Base-by-base conservation (phyloP, 2,797 vertebrate species). In the Carduelis carduelis region DNA sequence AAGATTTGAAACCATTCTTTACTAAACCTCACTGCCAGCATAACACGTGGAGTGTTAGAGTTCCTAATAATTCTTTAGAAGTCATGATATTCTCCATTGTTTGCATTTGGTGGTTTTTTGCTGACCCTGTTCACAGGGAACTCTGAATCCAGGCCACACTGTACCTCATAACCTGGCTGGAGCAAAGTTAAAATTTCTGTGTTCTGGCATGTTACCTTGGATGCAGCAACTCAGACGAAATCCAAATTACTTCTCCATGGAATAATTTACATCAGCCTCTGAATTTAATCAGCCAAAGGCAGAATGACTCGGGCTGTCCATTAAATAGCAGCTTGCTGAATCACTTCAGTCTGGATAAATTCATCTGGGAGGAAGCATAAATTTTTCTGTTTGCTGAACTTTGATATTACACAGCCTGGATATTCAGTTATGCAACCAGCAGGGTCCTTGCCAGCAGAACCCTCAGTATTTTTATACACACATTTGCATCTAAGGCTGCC, bases 361-460 rank as follows among this genome's bases (percentile, higher is more conserved):
- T 93, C 57, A 78, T 83, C 87, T 93, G 72, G 79, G 87, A 89
- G 87, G 87, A 95, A 91, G 53, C 79, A 83, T 86, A 85, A 78
- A 66, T 95, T 93, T 75, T 95, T 86, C 92, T 78, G 44, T 86
- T 92, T 93, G 91, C 77, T 96, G 89, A 93, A 87, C 83, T 92
- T 52, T 93, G 84, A 69, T 88, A 72, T 63, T 89, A n/a, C 44
- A 56, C 52, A 72, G 95, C 72, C 55, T 95, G 87, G 77, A 80
- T 87, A 47, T 71, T 89, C 43, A 72, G 63, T 96, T 94, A 90
- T 16, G 74, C 82, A 96, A 95, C 32, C 55, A 60, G 76, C 69
- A 83, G 89, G 55, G 81, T 86, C 49, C 70, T 93, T 83, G 87
- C 80, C 92, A 94, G 65, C 69, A 88, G 89, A 92, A 34, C 59